phyloP scores from a whole-genome alignment of 1,140 invertebrate species.

The Zaprionus camerounensis region DNA sequence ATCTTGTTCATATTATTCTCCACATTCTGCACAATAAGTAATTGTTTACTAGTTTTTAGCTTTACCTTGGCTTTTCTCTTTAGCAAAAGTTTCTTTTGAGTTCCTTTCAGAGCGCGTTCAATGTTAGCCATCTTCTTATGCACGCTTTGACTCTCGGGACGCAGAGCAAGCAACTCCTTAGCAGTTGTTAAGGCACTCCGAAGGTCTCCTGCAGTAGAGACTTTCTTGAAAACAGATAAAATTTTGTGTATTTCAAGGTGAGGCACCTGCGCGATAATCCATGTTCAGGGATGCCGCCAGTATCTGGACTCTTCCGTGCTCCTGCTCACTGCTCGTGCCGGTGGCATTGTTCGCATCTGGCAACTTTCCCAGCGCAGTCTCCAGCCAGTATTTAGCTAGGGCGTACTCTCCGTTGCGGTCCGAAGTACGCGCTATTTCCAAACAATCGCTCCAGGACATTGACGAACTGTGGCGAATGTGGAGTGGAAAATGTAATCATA shows the following conservation, averaged over 20 bases:
- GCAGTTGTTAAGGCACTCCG: constrained; percentile 49
- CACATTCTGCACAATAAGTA: not conserved
- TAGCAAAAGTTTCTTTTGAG: constrained; percentile 27
- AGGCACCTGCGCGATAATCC: constrained; percentile 70
- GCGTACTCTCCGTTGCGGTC: constrained; percentile 55
- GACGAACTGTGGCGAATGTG: constrained; percentile 51
- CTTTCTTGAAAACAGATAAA: constrained; percentile 12
- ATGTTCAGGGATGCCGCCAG: constrained; percentile 56
- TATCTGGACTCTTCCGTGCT: constrained; percentile 50
- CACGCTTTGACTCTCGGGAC: constrained; percentile 46
- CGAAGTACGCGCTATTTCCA: constrained; percentile 70
- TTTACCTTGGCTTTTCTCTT: constrained; percentile 43
- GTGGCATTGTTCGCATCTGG: constrained; percentile 46
- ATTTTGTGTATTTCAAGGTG: constrained; percentile 19
- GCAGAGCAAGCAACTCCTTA: constrained; percentile 54
- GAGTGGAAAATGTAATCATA: constrained; percentile 7
- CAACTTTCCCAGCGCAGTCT: constrained; percentile 66
- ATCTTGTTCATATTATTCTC: not conserved
- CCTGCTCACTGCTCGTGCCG: constrained; percentile 32
- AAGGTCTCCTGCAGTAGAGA: constrained; percentile 54
- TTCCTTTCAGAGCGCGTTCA: constrained; percentile 39
- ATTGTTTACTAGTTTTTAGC: constrained; percentile 27
- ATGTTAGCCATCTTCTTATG: constrained; percentile 57
- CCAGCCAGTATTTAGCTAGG: constrained; percentile 75
- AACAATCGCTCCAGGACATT: constrained; percentile 81